Base-by-base conservation (phyloP, 2,888 invertebrate species). In the Aspidiotus rigidus region DNA sequence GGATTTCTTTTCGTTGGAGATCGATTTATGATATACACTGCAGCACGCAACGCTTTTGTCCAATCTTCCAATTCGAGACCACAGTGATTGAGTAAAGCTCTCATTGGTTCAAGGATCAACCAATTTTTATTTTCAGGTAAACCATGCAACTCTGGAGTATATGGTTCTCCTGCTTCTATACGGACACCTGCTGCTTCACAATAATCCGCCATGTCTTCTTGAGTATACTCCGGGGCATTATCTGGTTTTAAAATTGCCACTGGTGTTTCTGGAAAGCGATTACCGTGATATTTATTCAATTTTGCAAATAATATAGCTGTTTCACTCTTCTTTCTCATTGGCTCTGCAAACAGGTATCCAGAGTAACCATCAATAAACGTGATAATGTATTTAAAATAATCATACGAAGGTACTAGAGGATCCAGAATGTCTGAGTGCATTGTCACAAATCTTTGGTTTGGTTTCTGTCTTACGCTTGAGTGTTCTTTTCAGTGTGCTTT, bases 121-220 rank as follows among this genome's bases (percentile, higher is more conserved):
- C 72, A 15, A 40, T 64, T 72, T 39, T 69, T 41, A 28, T 62
- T n/a, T 66, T 72, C 71, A 9, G 66, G 57, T 5, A 62, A 15
- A 57, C 67, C 67, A 59, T 72, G 71, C 49, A 55, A 55, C 16
- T 56, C 69, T 41, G 71, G 62, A 41, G 70, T 69, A 57, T 72
- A 69, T 8, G 64, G 63, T 6, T 55, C 64, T 42, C 71, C 64
- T 11, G 2, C 6, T n/a, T 71, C 62, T 13, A 72, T 63, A 1
- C 15, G 2, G 39, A 72, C 67, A 1, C 69, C 69, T 13, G 49
- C 59, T 49, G 72, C 53, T 40, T 57, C 63, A 16, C 75, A 66
- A 70, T 71, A 74, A 42, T 72, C 71, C 39, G 74, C 71, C 55
- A 76, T 73, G 49, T 49, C 49, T 49, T 11, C 49, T 49, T 49